phyloP scores from a whole-genome alignment of 1,140 invertebrate species.

The Andricus grossulariae region DNA sequence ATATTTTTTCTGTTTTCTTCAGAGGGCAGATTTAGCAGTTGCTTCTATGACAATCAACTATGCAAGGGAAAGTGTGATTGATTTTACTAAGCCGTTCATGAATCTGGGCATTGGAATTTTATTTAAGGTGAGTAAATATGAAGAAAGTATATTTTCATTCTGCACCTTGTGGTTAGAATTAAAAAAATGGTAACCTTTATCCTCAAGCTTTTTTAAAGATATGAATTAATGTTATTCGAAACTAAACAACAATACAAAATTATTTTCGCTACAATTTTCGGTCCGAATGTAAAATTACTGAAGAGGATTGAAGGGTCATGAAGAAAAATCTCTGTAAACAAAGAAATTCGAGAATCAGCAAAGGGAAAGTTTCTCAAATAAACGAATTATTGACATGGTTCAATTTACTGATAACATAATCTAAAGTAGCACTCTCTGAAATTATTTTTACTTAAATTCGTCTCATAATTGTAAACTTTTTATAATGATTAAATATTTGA shows the following conservation, averaged over 20 bases:
- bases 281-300: too few species aligned
- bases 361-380: too few species aligned
- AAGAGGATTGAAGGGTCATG: too few species aligned
- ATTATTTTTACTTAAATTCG: too few species aligned
- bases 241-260: constrained; percentile 1
- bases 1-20: constrained; percentile 61
- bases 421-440: too few species aligned
- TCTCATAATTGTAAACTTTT: too few species aligned
- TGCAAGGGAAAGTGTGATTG: constrained; percentile 94
- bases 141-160: not conserved
- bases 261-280: not conserved
- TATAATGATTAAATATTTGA: too few species aligned
- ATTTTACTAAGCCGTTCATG: constrained; percentile 96
- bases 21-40: constrained; percentile 93
- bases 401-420: too few species aligned
- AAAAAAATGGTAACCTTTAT: not conserved
- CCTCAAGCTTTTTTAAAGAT: not conserved
- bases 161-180: not conserved
- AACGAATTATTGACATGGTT: too few species aligned
- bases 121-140: constrained; percentile 82
- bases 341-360: too few species aligned
- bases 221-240: not conserved
- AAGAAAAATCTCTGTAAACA: too few species aligned
- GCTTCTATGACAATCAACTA: constrained; percentile 97
- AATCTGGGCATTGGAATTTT: constrained; percentile 92